Evolutionary conservation across 2,797 vertebrate genomes (phyloP).

Genomic region (Liparis tanakae): DNA sequence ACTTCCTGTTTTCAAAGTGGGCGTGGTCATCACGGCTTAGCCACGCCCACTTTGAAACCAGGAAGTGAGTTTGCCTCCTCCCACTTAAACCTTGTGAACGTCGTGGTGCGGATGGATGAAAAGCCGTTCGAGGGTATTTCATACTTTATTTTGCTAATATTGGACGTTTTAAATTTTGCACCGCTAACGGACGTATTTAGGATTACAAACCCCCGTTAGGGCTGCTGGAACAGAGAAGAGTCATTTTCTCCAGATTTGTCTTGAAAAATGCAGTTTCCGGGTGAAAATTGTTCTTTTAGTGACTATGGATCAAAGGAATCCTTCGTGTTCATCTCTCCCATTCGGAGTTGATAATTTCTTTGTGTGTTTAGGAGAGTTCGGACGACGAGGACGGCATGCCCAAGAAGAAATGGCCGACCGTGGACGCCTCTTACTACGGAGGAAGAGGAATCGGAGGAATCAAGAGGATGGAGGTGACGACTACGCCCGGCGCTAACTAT

Average conservation of each 20-base stretch:
- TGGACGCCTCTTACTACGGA: constrained; percentile 93
- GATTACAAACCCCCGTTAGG: not conserved
- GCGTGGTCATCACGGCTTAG: not conserved
- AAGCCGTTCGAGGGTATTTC: too few species aligned
- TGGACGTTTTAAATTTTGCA: not conserved
- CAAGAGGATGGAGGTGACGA: constrained; percentile 90
- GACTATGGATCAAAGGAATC: too few species aligned
- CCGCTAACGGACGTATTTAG: too few species aligned
- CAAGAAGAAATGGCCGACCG: constrained; percentile 93
- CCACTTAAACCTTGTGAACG: not conserved
- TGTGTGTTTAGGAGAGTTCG: too few species aligned
- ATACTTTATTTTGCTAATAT: too few species aligned
- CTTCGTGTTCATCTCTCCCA: too few species aligned
- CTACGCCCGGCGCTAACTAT: not conserved
- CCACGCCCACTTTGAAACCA: too few species aligned
- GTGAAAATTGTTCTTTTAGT: not conserved
- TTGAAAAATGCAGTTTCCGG: not conserved
- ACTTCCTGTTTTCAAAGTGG: too few species aligned
- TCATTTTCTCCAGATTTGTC: too few species aligned
- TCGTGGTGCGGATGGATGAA: too few species aligned
- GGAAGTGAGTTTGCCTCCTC: not conserved
- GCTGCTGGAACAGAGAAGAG: not conserved
- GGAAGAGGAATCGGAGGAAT: constrained; percentile 91
- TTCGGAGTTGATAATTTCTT: too few species aligned
- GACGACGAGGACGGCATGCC: constrained; percentile 89